phyloP scores from a whole-genome alignment of 2,113 vertebrate genomes.

The Nibea albiflora region DNA sequence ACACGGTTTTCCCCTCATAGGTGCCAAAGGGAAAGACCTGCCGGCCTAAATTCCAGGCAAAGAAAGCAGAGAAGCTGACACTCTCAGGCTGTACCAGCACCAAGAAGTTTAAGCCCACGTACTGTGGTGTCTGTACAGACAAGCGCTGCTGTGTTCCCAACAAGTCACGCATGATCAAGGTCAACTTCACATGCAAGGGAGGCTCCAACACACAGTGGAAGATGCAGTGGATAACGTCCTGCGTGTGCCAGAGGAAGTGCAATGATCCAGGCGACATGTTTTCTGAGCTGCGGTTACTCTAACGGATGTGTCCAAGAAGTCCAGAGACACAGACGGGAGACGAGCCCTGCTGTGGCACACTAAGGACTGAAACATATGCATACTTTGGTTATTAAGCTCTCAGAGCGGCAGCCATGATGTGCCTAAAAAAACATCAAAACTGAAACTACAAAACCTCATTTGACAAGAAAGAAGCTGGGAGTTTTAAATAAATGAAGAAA shows the following conservation, averaged over 20 bases:
- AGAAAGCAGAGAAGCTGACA: constrained; percentile 87
- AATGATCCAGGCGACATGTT: constrained; percentile 89
- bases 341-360: background rate
- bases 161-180: constrained; percentile 88
- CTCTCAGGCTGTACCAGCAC: constrained; percentile 92
- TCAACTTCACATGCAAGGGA: constrained; percentile 90
- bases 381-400: constrained; percentile 3
- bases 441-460: constrained; percentile 17
- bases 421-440: constrained; percentile 1
- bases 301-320: constrained; percentile 23
- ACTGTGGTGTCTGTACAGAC: constrained; percentile 92
- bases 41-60: constrained; percentile 88
- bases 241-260: constrained; percentile 92
- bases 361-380: constrained; percentile 14
- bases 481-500: background rate
- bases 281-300: constrained; percentile 90
- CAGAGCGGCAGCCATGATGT: background rate
- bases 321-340: background rate
- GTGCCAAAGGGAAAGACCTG: constrained; percentile 92
- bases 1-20: constrained; percentile 68
- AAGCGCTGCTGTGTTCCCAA: constrained; percentile 93
- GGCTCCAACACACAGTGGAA: constrained; percentile 90
- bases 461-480: constrained; percentile 10
- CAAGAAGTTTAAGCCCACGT: constrained; percentile 88
- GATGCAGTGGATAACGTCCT: constrained; percentile 97